phyloP scores from a whole-genome alignment of 1,140 invertebrate species.

The Drosophila baimaii region DNA sequence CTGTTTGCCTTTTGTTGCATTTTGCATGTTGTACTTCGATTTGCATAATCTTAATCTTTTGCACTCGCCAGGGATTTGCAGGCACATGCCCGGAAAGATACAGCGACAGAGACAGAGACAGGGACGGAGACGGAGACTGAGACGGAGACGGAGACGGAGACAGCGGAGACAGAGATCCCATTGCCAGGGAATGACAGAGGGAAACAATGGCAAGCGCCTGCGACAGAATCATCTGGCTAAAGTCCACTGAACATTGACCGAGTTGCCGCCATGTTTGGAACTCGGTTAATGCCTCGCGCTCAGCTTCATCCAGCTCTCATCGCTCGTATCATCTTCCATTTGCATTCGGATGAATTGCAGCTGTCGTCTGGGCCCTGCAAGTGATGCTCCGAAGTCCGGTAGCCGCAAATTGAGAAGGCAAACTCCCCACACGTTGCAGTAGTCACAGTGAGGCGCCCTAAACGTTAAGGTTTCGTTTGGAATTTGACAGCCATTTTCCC shows the following conservation, averaged over 20 bases:
- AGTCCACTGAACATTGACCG: conserved; percentile 17
- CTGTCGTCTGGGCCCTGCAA: neutral
- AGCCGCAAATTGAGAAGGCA: neutral
- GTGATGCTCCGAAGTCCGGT: neutral
- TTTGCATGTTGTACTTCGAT: conserved; percentile 74
- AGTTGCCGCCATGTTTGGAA: neutral
- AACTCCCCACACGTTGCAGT: neutral
- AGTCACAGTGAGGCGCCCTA: neutral
- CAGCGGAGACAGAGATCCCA: neutral
- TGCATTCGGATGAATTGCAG: conserved; percentile 1
- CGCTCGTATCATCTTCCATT: neutral
- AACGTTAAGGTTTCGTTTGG: neutral
- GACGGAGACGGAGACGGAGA: neutral
- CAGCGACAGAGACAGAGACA: conserved; percentile 1
- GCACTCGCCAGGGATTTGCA: conserved; percentile 64
- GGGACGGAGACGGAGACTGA: neutral
- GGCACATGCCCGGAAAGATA: conserved; percentile 19
- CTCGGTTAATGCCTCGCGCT: neutral
- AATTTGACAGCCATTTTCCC: neutral
- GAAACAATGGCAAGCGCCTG: conserved; percentile 15
- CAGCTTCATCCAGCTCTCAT: neutral
- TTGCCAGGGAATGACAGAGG: conserved; percentile 6
- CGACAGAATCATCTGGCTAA: conserved; percentile 19
- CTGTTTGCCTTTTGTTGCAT: conserved; percentile 70
- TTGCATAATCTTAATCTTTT: conserved; percentile 78